These are phyloP conservation scores for Pseudonaja textilis DNA, from an alignment of 2,113 vertebrate species.

Conservation along the genomic window DNA sequence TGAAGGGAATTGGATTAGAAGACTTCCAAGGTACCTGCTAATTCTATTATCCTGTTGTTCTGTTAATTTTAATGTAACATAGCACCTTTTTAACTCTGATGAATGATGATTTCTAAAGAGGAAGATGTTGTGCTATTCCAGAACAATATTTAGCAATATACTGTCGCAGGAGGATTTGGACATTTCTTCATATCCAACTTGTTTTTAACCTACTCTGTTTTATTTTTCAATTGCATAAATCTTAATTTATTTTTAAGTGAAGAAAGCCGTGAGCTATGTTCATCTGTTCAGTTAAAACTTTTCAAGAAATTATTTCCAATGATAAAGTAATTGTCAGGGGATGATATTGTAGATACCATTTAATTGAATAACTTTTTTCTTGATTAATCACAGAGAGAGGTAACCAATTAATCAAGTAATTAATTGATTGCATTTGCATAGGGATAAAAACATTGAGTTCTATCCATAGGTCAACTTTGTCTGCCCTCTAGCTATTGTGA, in stretches of 20 bases:
- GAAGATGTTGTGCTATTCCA: background rate
- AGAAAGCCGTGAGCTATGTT: background rate
- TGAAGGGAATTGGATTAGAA: background rate
- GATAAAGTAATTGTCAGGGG: background rate
- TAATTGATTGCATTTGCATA: slow-evolving; percentile 9
- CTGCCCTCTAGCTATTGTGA: background rate
- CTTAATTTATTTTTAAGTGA: background rate
- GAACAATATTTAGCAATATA: background rate
- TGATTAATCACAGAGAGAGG: background rate
- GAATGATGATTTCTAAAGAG: background rate
- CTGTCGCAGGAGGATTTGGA: background rate
- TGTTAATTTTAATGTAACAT: background rate
- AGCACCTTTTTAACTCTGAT: background rate
- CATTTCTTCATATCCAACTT: background rate
- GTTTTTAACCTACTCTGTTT: background rate
- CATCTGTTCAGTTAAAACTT: background rate
- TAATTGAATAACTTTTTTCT: background rate
- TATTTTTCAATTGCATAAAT: background rate
- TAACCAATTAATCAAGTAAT: background rate
- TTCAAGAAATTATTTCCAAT: background rate
- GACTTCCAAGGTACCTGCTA: background rate
- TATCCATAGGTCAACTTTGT: background rate
- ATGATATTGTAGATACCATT: background rate
- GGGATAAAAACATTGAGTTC: background rate
- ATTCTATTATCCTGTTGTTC: background rate